Base-by-base conservation (phyloP, 1,140 invertebrate genomes). In the Drosophila leontia region DNA sequence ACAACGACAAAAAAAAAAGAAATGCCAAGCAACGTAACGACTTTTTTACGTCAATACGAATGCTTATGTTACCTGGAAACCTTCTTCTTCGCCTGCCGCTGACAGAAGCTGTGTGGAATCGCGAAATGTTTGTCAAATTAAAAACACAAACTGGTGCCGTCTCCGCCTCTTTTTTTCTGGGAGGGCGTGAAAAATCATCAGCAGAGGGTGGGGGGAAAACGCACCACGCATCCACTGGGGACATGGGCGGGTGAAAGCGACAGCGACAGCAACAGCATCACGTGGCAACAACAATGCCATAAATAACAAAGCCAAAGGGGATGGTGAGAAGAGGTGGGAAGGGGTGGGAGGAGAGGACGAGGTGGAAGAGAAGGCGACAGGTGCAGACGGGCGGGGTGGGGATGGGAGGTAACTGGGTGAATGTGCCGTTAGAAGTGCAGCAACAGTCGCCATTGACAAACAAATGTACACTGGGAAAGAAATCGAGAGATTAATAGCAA, bases 221-320 rank as follows among this genome's bases (percentile, higher is more conserved):
- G 80, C 79, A 78, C 70, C 64, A 77, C 80, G 83, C 80, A 78
- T 77, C 71, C 82, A 55, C 81, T 62, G 81, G 64, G 44, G 71
- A 63, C 53, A 65, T 37, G 61, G 45, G 44, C 39, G 42, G 45
- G 53, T 63, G 55, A 62, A 61, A 61, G 37, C 50, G 23, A 39
- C 53, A 53, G 63, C 47, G 23, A 48, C 47, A 76, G 39, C 53
- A 59, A 48, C 60, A 82, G 51, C 75, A 78, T 61, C 80, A 80
- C 76, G 76, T 78, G 75, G 59, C 62, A 77, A 72, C 62, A 78
- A 84, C 84, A 87, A 87, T 81, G 78, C 85, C 85, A 84, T 88
- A 88, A 88, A 88, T 84, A 88, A 88, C 84, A 88, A 90, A 88
- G 80, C 74, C 81, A 79, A 88, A 5, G 17, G 65, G 32, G 62